Evolutionary conservation across 2,888 invertebrate species (phyloP), one percentile per base, ranked within the genome.

Genomic region (Chironomus tentans): DNA sequence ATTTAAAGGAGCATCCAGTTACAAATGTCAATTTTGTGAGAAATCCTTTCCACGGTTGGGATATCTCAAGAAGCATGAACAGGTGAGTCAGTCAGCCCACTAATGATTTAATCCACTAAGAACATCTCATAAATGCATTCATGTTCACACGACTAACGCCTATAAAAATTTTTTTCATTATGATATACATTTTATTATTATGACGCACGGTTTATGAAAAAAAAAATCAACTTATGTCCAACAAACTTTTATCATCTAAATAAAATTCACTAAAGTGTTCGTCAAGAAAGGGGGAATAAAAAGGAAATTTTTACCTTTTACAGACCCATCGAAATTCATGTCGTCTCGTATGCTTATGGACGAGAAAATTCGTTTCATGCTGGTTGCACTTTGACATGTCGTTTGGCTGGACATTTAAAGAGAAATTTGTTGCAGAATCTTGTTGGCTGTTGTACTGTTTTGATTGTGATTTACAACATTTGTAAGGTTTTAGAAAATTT

Each of bases 11-110:
- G 87, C 89, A 83, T 92, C 94, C 79, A 94, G 94, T 78, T 93
- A 94, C 87, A 91, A 92, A 82, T 95, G 95, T 85, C 92, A 92
- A 85, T 95, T 93, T 86, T 96, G 95, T 86, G 93, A 95, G 82
- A 92, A 94, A 84, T 93, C 94, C 79, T 95, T 95, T 85, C 92
- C 94, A 18, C 88, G 94, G 79, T 90, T 92, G 79, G 92, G 92
- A 78, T 92, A 93, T 83, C 88, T 95, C 80, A 94, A 94, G 85
- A 92, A 94, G 85, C 95, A 95, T 87, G 94, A 95, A 85, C 95
- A 95, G 92, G 95, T 95, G 84, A 82, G 85, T 81, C 12, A 18
- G 61, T 13, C 15, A 18, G 6, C 5, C 28, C 4, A 28, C 28
- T 38, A 38, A 38, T 38, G 10, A 38, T 38, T 38, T 38, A 38